Evolutionary conservation across 2,113 vertebrate genomes (phyloP).

Genomic region (Ardeotis arabs): DNA sequence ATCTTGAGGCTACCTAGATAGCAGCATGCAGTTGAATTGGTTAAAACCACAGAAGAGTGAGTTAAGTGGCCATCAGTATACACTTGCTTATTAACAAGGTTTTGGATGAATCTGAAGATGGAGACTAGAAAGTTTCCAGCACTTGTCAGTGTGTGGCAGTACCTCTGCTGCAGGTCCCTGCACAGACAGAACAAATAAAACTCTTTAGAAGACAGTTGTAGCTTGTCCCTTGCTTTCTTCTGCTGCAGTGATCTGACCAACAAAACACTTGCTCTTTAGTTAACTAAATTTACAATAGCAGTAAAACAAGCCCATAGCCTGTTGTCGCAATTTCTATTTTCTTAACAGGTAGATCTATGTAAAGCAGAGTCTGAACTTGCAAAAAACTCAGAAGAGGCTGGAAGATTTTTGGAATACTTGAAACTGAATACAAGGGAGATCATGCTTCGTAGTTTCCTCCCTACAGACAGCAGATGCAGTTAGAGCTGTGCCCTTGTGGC

Average conservation of each 20-base stretch:
- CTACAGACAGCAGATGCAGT: not conserved
- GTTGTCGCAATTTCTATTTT: conserved; percentile 72
- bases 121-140: not conserved
- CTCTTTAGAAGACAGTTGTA: not conserved
- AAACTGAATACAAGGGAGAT: not conserved
- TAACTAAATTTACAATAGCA: conserved; percentile 9
- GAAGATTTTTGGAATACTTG: not conserved
- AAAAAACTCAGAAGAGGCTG: no score
- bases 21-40: not conserved
- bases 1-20: not conserved
- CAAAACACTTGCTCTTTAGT: not conserved
- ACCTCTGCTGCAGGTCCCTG: not conserved
- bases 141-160: not conserved
- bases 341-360: conserved; percentile 81
- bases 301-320: conserved; percentile 27
- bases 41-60: not conserved
- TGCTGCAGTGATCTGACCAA: not conserved
- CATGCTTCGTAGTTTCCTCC: not conserved
- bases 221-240: not conserved
- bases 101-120: not conserved
- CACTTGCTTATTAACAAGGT: not conserved
- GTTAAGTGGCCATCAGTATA: not conserved
- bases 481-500: not conserved
- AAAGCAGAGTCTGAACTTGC: conserved; percentile 64
- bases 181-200: not conserved